Conservation (phyloP, 1,140 invertebrate genomes). For the Diabrotica virgifera region DNA sequence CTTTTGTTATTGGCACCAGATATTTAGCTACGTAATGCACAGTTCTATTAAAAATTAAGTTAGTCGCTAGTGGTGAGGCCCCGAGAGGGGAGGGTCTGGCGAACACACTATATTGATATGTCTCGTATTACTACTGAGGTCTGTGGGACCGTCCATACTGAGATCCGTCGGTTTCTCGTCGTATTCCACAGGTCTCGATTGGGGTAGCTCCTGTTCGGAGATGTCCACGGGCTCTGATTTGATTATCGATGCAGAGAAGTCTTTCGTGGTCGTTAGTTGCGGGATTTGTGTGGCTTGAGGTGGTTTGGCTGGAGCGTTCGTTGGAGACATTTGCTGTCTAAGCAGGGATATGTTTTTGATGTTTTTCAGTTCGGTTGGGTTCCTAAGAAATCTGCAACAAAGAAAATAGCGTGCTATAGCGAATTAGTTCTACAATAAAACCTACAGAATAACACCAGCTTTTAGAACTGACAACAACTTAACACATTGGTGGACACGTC, state of each 20-base stretch:
- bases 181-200: constrained; percentile 33
- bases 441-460: too few species aligned
- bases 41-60: constrained; percentile 22
- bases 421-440: too few species aligned
- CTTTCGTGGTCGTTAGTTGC: neutral
- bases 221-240: constrained; percentile 44
- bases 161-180: constrained; percentile 55
- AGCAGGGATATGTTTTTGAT: constrained; percentile 89
- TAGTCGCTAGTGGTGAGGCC: constrained; percentile 33
- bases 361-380: constrained; percentile 86
- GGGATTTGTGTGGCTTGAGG: constrained; percentile 4
- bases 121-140: constrained; percentile 40
- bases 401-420: constrained; percentile 22
- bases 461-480: too few species aligned
- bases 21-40: constrained; percentile 34
- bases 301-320: constrained; percentile 48
- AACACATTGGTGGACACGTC: too few species aligned
- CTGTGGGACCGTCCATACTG: constrained; percentile 49
- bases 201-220: constrained; percentile 14
- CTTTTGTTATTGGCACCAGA: constrained; percentile 38
- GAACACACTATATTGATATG: constrained; percentile 46
- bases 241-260: constrained; percentile 33
- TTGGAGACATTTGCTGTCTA: constrained; percentile 79
- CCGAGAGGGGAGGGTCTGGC: constrained; percentile 41
- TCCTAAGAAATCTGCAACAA: constrained; percentile 74